Conservation (phyloP, 2,888 invertebrate species). For the Lithosia quadra region DNA sequence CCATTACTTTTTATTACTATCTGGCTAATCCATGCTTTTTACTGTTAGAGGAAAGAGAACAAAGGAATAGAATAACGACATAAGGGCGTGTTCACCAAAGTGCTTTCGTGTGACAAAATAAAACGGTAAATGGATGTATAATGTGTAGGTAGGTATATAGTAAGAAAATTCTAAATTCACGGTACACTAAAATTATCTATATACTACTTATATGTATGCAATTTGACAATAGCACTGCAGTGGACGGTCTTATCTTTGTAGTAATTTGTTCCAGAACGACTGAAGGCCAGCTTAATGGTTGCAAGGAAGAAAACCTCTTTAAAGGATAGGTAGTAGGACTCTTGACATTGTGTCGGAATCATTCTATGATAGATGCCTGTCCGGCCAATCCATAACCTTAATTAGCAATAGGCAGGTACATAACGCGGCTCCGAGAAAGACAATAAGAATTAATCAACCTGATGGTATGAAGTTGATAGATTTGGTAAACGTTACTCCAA, state of each 20-base stretch:
- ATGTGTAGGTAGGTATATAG: no score
- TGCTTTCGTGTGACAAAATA: neutral
- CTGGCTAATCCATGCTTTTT: slow-evolving; percentile 32
- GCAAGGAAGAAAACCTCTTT: neutral
- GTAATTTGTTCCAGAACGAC: no score
- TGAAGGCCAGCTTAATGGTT: no score
- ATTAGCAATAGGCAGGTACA: neutral
- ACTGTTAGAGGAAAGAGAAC: slow-evolving; percentile 21
- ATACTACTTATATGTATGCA: no score
- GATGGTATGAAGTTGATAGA: neutral
- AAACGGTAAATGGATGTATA: no score
- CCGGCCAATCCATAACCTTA: no score
- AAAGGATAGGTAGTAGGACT: no score
- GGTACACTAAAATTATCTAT: no score
- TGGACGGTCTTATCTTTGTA: neutral
- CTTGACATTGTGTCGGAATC: neutral
- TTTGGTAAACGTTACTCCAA: neutral
- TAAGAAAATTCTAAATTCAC: no score
- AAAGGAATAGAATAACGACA: slow-evolving; percentile 19
- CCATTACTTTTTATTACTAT: slow-evolving; percentile 30
- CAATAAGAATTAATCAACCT: neutral
- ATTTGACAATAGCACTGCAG: neutral
- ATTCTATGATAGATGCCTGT: no score
- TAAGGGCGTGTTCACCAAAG: neutral
- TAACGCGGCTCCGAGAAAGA: no score